Evolutionary conservation across 2,888 invertebrate species (phyloP), one percentile per base, ranked within the genome.

Genomic region (Iphiclides podalirius): DNA sequence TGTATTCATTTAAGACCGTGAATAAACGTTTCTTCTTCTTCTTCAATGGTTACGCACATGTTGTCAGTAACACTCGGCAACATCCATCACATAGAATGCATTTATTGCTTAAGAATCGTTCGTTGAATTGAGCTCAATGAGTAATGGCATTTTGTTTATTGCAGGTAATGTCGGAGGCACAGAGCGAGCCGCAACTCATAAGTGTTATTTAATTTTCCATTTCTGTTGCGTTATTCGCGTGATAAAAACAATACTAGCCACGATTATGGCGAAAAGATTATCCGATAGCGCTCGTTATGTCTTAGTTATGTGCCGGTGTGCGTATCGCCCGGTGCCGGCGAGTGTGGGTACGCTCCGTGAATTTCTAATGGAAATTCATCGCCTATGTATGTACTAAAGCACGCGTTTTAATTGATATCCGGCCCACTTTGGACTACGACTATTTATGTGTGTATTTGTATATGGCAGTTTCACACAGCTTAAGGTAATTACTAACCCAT

Each of bases 101-200:
- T n/a, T n/a, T n/a, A n/a, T n/a, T n/a, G n/a, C n/a, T n/a, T n/a
- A n/a, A n/a, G n/a, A n/a, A n/a, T n/a, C n/a, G n/a, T n/a, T n/a
- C n/a, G n/a, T 46, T 34, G 2, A 31, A 34, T 12, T 6, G 6
- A 39, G 23, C 16, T 12, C 26, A 7, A 8, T 11, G 15, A 23
- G 14, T 47, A 47, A 41, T 47, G 26, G 17, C 28, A 31, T 28
- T 31, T 40, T 36, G 28, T 47, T 40, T 41, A 41, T 41, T 41
- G 12, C 47, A 41, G 41, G 47, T 41, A 41, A 47, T n/a, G 15
- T 8, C 34, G 26, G n/a, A 14, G 20, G 20, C 20, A 23, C 13
- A 9, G 8, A 16, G 41, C 12, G 2, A 17, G 34, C 17, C 26
- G 45, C 4, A 7, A 11, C 20, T 34, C 39, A 28, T 34, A 26